Conservation (phyloP, 2,888 invertebrate genomes). For the Agrochola lota region DNA sequence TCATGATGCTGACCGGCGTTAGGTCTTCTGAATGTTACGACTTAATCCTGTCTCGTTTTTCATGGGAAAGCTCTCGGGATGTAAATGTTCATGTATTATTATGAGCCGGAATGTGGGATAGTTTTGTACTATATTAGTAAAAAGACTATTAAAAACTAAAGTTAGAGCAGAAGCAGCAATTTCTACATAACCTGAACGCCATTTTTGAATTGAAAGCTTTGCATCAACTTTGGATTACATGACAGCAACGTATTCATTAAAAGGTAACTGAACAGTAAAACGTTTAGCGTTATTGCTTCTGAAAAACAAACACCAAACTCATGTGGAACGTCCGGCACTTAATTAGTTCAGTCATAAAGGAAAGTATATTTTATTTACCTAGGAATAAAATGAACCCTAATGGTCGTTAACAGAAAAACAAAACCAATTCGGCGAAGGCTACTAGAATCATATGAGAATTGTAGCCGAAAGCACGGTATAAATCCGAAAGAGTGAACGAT, state of each 20-base stretch:
- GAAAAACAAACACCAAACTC: conserved; percentile 19
- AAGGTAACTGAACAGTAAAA: background rate
- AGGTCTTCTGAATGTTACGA: conserved; percentile 54
- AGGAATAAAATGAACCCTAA: too few relatives aligned
- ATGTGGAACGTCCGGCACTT: conserved; percentile 19
- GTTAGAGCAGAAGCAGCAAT: background rate
- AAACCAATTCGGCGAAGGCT: too few relatives aligned
- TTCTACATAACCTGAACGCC: background rate
- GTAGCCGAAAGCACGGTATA: background rate
- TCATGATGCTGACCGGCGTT: conserved; percentile 53
- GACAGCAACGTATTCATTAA: background rate
- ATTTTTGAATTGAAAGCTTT: background rate
- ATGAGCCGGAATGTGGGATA: conserved; percentile 23
- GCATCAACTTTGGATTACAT: background rate
- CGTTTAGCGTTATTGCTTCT: conserved; percentile 32
- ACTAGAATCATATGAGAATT: background rate
- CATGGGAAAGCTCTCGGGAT: conserved; percentile 43
- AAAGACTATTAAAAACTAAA: background rate
- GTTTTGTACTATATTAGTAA: conserved; percentile 19
- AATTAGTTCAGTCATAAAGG: conserved; percentile 29
- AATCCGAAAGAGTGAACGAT: background rate
- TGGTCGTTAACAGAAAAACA: too few relatives aligned
- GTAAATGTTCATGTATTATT: conserved; percentile 46
- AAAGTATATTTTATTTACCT: too few relatives aligned
- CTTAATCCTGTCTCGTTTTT: conserved; percentile 59